phyloP scores from a whole-genome alignment of 2,113 vertebrate species.

The Cryptomyrus ogoouensis region DNA sequence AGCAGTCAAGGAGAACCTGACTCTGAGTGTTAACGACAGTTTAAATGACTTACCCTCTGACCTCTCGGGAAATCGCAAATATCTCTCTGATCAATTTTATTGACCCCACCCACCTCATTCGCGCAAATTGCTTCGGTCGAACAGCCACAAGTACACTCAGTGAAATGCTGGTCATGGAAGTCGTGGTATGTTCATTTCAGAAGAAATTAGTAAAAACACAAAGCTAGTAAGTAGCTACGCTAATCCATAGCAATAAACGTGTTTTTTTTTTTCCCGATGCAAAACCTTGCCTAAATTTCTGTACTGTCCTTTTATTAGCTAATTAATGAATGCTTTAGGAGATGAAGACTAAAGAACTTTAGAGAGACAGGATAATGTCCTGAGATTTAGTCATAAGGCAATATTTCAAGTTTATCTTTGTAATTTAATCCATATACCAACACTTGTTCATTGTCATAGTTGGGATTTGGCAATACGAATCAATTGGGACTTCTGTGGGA shows the following conservation, averaged over 20 bases:
- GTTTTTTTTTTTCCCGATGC: not conserved
- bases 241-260: not conserved
- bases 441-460: conserved; percentile 33
- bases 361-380: not conserved
- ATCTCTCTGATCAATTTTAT: conserved; percentile 27
- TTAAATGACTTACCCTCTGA: conserved; percentile 35
- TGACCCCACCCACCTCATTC: conserved; percentile 20
- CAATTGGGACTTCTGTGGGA: conserved; percentile 33
- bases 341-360: not conserved
- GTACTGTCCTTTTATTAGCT: not conserved
- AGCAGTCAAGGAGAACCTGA: not conserved
- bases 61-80: conserved; percentile 26
- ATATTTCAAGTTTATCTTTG: conserved; percentile 34
- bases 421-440: conserved; percentile 30
- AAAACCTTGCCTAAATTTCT: not conserved
- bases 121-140: not conserved
- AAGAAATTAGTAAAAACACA: not conserved
- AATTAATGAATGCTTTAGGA: not conserved
- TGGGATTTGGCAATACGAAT: conserved; percentile 27
- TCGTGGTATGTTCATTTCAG: not conserved
- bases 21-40: conserved; percentile 26
- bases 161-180: not conserved
- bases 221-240: not conserved
- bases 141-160: not conserved
- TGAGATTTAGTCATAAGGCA: conserved; percentile 16